Conservation (phyloP, 1,140 invertebrate genomes). For the Dinoponera quadriceps region DNA sequence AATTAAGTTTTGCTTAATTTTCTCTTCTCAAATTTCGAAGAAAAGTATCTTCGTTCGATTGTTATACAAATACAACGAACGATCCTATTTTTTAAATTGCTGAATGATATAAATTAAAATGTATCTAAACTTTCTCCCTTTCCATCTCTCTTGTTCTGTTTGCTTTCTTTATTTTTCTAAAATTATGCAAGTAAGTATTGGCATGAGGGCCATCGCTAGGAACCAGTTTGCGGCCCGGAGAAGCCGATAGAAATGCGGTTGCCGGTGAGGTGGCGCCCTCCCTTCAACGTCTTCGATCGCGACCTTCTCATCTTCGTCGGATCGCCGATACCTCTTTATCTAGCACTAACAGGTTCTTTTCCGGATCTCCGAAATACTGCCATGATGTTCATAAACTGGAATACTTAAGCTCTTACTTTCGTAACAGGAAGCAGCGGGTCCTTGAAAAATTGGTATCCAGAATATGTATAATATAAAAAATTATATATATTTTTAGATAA, state of each 20-base stretch:
- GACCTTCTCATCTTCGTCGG: not conserved
- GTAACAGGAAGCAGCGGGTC: not conserved
- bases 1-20: no score
- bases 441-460: no score
- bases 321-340: constrained; percentile 12
- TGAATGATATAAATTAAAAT: no score
- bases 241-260: constrained; percentile 67
- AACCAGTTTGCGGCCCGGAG: constrained; percentile 12
- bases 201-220: not conserved
- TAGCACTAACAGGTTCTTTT: constrained; percentile 1
- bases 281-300: constrained; percentile 77
- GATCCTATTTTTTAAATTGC: no score
- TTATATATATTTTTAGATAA: no score
- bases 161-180: no score
- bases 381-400: not conserved
- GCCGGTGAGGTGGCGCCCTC: constrained; percentile 80
- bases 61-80: no score
- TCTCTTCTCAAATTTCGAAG: no score
- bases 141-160: no score
- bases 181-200: constrained; percentile 26
- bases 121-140: no score
- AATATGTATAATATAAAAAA: no score
- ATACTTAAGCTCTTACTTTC: constrained; percentile 7
- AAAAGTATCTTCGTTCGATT: no score
- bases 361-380: not conserved